These are phyloP conservation scores for Alcis repandata DNA, from an alignment of 2,888 invertebrate species.

Conservation along the genomic window DNA sequence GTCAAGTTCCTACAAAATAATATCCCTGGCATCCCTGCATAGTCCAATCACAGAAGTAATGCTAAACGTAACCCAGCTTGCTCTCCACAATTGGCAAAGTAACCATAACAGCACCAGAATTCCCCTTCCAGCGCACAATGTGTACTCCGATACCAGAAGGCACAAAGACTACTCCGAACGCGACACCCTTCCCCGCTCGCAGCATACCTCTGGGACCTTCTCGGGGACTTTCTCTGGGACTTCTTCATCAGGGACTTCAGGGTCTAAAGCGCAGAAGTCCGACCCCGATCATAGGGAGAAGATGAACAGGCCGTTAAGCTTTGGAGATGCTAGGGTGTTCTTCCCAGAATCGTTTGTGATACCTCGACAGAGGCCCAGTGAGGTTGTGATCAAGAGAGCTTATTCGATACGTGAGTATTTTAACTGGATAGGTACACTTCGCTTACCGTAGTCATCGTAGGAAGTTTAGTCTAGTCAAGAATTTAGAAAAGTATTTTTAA, in stretches of 20 bases:
- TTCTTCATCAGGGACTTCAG: conserved; percentile 82
- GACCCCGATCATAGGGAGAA: conserved; percentile 54
- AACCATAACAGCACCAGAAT: conserved; percentile 20
- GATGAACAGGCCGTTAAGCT: conserved; percentile 73
- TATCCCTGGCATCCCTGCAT: neutral
- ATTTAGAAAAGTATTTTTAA: too few species aligned
- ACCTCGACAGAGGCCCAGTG: conserved; percentile 73
- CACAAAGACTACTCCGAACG: conserved; percentile 74
- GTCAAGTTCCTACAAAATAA: too few species aligned
- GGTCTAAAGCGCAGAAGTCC: conserved; percentile 73
- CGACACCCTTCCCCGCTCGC: conserved; percentile 68
- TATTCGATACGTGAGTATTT: conserved; percentile 78
- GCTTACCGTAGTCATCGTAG: too few species aligned
- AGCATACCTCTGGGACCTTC: conserved; percentile 76
- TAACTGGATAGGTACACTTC: neutral
- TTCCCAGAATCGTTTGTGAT: conserved; percentile 84
- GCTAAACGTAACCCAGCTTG: neutral
- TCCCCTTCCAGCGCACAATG: conserved; percentile 75
- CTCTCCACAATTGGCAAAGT: conserved; percentile 1
- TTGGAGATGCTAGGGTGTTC: conserved; percentile 81
- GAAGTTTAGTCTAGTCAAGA: too few species aligned
- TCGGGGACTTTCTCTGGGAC: conserved; percentile 81
- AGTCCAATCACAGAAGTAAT: neutral
- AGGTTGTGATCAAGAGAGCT: conserved; percentile 71
- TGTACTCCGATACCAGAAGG: conserved; percentile 71